phyloP scores from a whole-genome alignment of 2,113 vertebrate species.

The Pica pica region DNA sequence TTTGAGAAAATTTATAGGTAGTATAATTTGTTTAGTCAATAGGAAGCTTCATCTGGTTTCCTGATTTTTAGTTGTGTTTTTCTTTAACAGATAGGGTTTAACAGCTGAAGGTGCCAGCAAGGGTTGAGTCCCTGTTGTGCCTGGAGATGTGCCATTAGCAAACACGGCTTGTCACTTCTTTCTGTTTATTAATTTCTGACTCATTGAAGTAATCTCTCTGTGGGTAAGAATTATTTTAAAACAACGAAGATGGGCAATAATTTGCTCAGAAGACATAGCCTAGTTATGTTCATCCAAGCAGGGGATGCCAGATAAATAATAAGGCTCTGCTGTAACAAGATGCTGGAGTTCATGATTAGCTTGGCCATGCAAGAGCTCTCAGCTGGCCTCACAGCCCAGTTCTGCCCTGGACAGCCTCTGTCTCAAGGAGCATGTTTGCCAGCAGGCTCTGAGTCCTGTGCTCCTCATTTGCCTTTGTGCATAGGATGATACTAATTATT shows the following conservation, averaged over 20 bases:
- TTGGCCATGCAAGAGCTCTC: background rate
- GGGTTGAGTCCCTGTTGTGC: background rate
- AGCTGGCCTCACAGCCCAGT: background rate
- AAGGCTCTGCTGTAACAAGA: background rate
- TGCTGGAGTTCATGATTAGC: background rate
- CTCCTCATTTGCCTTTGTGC: background rate
- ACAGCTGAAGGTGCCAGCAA: background rate
- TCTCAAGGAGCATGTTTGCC: background rate
- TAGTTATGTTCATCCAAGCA: background rate
- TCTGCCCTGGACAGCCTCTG: background rate
- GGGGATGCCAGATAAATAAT: background rate
- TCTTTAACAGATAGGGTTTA: background rate
- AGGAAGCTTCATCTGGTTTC: background rate
- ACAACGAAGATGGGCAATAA: background rate
- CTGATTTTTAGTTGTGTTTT: background rate
- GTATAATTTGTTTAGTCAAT: background rate
- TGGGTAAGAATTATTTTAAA: background rate
- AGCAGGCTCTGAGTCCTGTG: background rate
- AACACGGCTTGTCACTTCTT: background rate
- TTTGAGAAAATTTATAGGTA: background rate
- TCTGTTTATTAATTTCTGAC: background rate
- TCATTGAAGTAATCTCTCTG: background rate
- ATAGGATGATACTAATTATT: background rate
- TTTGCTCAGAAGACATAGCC: background rate
- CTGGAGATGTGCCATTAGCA: background rate